Percentiles rank a stretch among this genome's conserved stretches.
Conservation (phyloP, 35 echinoderm and acorn worm species). For the Apostichopus japonicus region DNA sequence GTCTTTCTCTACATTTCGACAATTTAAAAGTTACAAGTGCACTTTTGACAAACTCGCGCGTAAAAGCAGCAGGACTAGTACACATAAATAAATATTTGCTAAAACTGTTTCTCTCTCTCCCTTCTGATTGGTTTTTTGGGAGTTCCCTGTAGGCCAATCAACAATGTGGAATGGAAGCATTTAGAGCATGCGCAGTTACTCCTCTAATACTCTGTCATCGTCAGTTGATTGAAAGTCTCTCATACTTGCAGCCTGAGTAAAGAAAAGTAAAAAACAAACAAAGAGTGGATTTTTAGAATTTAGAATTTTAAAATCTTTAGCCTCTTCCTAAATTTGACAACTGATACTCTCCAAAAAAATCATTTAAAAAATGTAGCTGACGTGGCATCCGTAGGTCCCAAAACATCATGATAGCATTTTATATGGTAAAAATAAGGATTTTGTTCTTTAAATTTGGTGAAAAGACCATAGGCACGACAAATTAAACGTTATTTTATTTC, state of each 20-base stretch:
- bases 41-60: neutral
- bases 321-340: too few relatives aligned
- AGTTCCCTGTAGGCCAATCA: neutral
- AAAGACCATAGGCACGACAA: too few relatives aligned
- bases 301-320: too few relatives aligned
- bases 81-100: constrained; percentile 1
- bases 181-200: neutral
- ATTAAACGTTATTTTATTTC: too few relatives aligned
- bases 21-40: neutral
- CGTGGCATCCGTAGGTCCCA: too few relatives aligned
- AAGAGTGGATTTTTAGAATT: neutral
- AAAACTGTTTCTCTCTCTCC: neutral
- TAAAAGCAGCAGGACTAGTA: neutral
- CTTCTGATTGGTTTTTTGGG: neutral
- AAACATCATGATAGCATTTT: too few relatives aligned
- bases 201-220: constrained; percentile 24
- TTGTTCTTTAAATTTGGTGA: too few relatives aligned
- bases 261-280: neutral
- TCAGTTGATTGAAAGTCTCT: constrained; percentile 34
- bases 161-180: constrained; percentile 24
- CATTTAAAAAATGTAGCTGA: too few relatives aligned
- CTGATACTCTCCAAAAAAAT: too few relatives aligned
- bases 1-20: neutral
- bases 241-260: constrained; percentile 19
- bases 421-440: too few relatives aligned